Evolutionary conservation across 2,888 invertebrate species (phyloP).

Genomic region (Callinectes sapidus): DNA sequence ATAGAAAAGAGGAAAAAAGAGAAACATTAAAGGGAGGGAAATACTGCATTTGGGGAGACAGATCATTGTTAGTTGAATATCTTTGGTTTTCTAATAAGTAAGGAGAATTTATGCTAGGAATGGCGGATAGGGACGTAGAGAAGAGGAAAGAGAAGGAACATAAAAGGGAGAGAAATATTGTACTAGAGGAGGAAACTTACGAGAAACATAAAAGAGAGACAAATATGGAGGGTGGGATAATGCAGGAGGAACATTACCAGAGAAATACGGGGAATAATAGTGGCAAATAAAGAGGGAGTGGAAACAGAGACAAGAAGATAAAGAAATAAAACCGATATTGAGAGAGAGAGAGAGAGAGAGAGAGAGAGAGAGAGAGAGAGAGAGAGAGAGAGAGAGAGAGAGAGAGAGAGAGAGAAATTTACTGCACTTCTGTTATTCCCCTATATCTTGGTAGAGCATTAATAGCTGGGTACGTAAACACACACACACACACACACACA

Average conservation of each 20-base stretch:
- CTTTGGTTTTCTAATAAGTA: no score
- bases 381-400: background rate
- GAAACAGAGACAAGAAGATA: background rate
- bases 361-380: conserved; percentile 18
- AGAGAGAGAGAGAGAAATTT: background rate
- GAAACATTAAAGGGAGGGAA: no score
- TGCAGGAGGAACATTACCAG: background rate
- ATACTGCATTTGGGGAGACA: no score
- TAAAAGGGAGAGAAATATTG: background rate
- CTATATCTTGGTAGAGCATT: background rate
- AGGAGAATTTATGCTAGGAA: background rate
- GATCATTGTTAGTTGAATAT: no score
- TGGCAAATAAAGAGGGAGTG: background rate
- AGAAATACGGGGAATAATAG: background rate
- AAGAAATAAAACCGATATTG: background rate
- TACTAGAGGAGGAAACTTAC: background rate
- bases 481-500: conserved; percentile 17
- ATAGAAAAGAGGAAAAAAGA: background rate
- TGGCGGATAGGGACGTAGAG: background rate
- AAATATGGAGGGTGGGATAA: background rate
- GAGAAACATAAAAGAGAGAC: background rate
- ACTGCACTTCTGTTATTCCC: background rate
- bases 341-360: background rate
- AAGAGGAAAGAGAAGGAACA: background rate
- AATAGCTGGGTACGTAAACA: background rate